Conservation (phyloP, 92 coral and sea anemone species). For the Virgularia gustaviana region DNA sequence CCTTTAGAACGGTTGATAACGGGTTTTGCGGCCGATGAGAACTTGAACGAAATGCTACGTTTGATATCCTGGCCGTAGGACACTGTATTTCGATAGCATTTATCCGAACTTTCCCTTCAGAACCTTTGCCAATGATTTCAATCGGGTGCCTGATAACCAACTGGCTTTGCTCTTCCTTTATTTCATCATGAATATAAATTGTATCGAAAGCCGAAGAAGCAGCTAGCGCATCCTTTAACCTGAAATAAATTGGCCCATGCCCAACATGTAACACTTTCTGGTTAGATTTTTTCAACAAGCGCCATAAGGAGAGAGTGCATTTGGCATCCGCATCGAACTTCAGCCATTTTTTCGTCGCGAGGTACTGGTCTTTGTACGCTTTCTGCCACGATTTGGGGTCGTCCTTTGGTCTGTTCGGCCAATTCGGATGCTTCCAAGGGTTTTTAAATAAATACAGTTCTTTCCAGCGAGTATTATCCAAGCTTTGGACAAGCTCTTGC, state of each 20-base stretch:
- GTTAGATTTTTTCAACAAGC: conserved; percentile 63
- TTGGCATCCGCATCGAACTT: conserved; percentile 74
- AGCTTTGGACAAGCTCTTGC: conserved; percentile 90
- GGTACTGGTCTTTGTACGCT: conserved; percentile 71
- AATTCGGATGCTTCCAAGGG: conserved; percentile 94
- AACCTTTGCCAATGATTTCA: conserved; percentile 78
- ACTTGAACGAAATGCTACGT: conserved; percentile 83
- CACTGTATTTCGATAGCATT: conserved; percentile 87
- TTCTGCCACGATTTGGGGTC: conserved; percentile 95
- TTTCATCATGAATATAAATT: conserved; percentile 66
- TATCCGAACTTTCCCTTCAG: conserved; percentile 69
- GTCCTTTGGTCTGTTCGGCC: conserved; percentile 79
- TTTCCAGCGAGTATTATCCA: conserved; percentile 94
- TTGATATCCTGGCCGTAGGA: conserved; percentile 70
- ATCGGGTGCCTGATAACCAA: conserved; percentile 84
- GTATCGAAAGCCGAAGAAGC: conserved; percentile 90
- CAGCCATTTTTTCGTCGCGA: conserved; percentile 91
- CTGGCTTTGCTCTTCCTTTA: conserved; percentile 78
- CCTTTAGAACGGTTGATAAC: conserved; percentile 83
- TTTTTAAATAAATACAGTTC: conserved; percentile 71
- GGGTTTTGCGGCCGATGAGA: conserved; percentile 68
- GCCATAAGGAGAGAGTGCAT: conserved; percentile 66
- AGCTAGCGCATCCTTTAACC: conserved; percentile 74
- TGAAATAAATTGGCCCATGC: conserved; percentile 56
- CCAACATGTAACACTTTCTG: conserved; percentile 69